A percentile compares a stretch with the other conserved stretches of the same genome.
Conservation (phyloP, 2,888 invertebrate genomes). For the Lasius fuliginosus region DNA sequence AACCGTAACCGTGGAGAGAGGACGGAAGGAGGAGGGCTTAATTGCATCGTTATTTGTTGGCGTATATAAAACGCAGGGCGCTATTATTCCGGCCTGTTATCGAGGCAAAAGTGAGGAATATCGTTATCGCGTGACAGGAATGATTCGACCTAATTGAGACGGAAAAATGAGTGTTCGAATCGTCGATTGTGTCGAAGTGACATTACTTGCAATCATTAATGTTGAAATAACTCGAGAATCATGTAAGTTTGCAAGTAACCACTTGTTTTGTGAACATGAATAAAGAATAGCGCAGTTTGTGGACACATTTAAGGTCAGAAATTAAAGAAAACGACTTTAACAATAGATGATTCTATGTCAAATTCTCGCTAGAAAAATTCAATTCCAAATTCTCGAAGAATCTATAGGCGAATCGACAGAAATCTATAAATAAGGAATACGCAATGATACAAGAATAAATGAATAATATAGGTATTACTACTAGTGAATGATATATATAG, state of each 20-base stretch:
- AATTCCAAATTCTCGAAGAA: neutral
- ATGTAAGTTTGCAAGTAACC: neutral
- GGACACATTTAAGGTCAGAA: neutral
- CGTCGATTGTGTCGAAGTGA: neutral
- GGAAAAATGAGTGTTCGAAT: neutral
- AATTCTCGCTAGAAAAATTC: neutral
- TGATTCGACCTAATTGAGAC: conserved; percentile 35
- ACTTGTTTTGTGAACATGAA: neutral
- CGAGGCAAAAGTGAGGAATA: neutral
- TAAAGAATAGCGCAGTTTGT: conserved; percentile 1
- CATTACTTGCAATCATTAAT: neutral
- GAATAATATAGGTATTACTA: neutral
- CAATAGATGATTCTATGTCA: neutral
- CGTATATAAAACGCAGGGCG: conserved; percentile 13
- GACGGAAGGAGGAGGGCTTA: neutral
- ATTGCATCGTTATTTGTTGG: conserved; percentile 46
- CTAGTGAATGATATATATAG: neutral
- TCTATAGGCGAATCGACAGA: neutral
- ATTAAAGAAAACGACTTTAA: neutral
- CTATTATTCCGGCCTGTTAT: conserved; percentile 28
- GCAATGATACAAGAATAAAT: neutral
- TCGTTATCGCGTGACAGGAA: neutral
- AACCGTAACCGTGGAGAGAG: neutral
- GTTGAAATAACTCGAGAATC: neutral
- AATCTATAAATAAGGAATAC: too few relatives aligned